Evolutionary conservation across 2,113 vertebrate genomes (phyloP), one percentile per base, ranked within the genome.

Genomic region (Rhea americana): DNA sequence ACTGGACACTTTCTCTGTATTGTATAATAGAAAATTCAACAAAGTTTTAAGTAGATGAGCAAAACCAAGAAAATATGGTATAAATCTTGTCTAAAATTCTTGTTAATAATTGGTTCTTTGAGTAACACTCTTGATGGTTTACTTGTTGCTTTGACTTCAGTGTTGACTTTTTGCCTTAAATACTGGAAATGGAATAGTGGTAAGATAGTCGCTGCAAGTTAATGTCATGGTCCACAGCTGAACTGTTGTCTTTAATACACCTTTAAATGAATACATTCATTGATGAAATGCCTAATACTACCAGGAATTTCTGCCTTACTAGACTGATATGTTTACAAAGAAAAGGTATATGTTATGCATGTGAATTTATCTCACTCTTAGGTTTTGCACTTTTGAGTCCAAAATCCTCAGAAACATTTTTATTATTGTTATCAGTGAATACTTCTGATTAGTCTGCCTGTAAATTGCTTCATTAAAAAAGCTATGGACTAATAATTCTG

Each of bases 261-360:
- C 22, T 70, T 74, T 78, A 51, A 77, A 63, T 56, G 9, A 68
- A 32, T 48, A 7, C 0, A 1, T 41, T 76, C 0, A 0, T 43
- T 35, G 48, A 5, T 75, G 16, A 79, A 30, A 35, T 35, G 35
- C 35, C 35, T 35, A 35, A 35, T 35, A 35, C 45, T 66, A 25
- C 13, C 13, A 65, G 53, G 15, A 43, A 17, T 19, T 65, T 65
- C 39, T 84, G 22, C 7, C 21, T 12, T 0, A 0, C 37, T 92
- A 32, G 35, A n/a, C 12, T 39, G 5, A 2, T 74, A 12, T 2
- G 4, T 48, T 87, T 65, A 39, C 0, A 0, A 28, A 50, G 66
- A 19, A 30, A 47, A 47, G 30, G 25, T 67, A 68, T 43, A 68
- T 28, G 41, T 32, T 45, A 37, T 37, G 61, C 13, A 24, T 37